A percentile compares a stretch with the other conserved stretches of the same genome.
These are phyloP conservation scores for Dasysyrphus tricinctus DNA, from an alignment of 2,888 invertebrate genomes.

Conservation along the genomic window DNA sequence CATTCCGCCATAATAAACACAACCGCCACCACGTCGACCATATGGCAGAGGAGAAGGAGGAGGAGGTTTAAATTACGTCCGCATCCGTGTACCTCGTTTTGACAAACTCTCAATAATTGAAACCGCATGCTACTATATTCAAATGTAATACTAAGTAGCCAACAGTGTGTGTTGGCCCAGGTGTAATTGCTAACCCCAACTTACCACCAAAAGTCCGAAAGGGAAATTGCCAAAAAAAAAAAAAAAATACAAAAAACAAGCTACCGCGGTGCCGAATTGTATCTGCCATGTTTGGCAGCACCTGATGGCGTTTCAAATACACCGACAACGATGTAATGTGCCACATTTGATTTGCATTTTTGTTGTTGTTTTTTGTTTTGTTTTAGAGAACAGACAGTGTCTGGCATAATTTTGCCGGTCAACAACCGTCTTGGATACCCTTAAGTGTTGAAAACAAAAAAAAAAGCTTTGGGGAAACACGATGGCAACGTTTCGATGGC, in stretches of 20 bases:
- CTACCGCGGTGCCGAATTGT: constrained; percentile 29
- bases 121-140: constrained; percentile 53
- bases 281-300: constrained; percentile 37
- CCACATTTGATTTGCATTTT: constrained; percentile 58
- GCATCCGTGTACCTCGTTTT: constrained; percentile 37
- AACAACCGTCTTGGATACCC: constrained; percentile 58
- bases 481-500: neutral
- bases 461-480: constrained; percentile 19
- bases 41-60: neutral
- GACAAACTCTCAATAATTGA: constrained; percentile 35
- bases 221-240: constrained; percentile 66
- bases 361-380: constrained; percentile 16
- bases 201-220: constrained; percentile 45
- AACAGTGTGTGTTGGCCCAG: constrained; percentile 10
- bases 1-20: constrained; percentile 29
- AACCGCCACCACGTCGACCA: neutral
- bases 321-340: constrained; percentile 12
- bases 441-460: constrained; percentile 1
- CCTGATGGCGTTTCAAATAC: constrained; percentile 50
- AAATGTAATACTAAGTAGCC: constrained; percentile 54
- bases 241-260: neutral
- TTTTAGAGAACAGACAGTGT: constrained; percentile 52
- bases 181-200: constrained; percentile 21
- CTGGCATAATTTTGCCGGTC: constrained; percentile 72
- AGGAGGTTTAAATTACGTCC: constrained; percentile 22